phyloP scores from a whole-genome alignment of 2,797 vertebrate genomes.

The Tympanoctomys barrerae region DNA sequence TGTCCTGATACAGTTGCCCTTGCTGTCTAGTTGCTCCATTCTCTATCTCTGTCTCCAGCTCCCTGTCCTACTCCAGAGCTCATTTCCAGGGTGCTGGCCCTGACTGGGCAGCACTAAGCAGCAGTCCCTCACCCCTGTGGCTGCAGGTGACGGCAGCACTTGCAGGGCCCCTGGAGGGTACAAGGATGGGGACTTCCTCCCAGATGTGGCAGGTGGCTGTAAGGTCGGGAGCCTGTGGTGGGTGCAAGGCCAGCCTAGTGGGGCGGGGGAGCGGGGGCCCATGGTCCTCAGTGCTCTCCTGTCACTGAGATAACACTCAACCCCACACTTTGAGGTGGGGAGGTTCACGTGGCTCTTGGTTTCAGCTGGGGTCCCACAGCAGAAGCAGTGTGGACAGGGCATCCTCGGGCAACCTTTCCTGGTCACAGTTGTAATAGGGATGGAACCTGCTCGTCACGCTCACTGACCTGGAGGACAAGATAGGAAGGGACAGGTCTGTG shows the following conservation, averaged over 20 bases:
- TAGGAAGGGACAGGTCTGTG: rapidly evolving
- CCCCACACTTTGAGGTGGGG: not conserved
- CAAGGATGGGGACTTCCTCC: too few relatives aligned
- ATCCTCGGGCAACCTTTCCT: not conserved
- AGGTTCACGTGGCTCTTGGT: not conserved
- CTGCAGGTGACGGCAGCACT: not conserved
- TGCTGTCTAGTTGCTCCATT: not conserved
- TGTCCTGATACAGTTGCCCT: not conserved
- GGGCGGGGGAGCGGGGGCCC: not conserved
- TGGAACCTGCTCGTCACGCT: not conserved
- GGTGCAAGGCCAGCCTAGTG: not conserved
- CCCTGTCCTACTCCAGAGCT: not conserved
- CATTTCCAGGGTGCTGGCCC: rapidly evolving
- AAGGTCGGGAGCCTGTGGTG: too few relatives aligned
- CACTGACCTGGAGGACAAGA: not conserved
- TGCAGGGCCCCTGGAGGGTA: not conserved
- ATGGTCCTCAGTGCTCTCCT: not conserved
- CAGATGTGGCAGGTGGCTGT: too few relatives aligned
- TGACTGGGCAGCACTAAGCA: not conserved
- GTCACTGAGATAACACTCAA: not conserved
- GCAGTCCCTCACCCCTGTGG: too few relatives aligned
- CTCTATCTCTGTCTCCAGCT: too few relatives aligned
- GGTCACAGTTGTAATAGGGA: too few relatives aligned
- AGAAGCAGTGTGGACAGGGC: not conserved
- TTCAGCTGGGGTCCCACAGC: not conserved